Base-by-base conservation (phyloP, 2,797 vertebrate genomes). In the Phoxinus dragarum region DNA sequence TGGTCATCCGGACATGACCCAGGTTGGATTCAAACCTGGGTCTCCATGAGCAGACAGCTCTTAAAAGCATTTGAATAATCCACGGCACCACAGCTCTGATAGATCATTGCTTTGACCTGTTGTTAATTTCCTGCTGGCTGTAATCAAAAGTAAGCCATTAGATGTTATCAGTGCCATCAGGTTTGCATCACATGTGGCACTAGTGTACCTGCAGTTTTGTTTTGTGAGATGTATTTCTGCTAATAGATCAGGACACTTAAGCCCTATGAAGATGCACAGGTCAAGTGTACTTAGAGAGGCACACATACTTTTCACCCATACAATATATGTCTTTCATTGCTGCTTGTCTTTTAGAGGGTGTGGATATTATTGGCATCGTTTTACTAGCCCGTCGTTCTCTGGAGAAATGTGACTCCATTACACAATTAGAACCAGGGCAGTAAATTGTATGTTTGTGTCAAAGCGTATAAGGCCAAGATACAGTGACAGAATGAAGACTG, bases 351-450 rank as follows among this genome's bases (percentile, higher is more conserved):
- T 84, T 69, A 80, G 66, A n/a, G 16, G 66, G 81, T 84, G 82
- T 49, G 54, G 86, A 85, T 90, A 87, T 89, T 88, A 88, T 76
- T 87, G 88, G 77, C 85, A 68, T 59, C 23, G 14, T 73, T 86
- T 85, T 82, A 86, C 81, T 36, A 86, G 71, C 79, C n/a, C 0
- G 23, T 40, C 52, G 34, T 86, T 88, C 81, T 78, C 74, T 85
- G 78, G 49, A 85, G 86, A 88, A 89, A 89, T 86, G 80, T 88
- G 77, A 88, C 82, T 85, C 82, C 61, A 80, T 76, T 80, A 86
- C 88, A 84, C 81, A 86, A 86, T 89, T 89, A 88, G 87, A 85
- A 82, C 59, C 31, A 76, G 64, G 49, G 75, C 72, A 71, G 64
- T 87, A 87, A 88, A 86, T 88, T 67, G 54, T 49, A 31, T 16